phyloP scores from a whole-genome alignment of 2,797 vertebrate species.

The Karalla daura region DNA sequence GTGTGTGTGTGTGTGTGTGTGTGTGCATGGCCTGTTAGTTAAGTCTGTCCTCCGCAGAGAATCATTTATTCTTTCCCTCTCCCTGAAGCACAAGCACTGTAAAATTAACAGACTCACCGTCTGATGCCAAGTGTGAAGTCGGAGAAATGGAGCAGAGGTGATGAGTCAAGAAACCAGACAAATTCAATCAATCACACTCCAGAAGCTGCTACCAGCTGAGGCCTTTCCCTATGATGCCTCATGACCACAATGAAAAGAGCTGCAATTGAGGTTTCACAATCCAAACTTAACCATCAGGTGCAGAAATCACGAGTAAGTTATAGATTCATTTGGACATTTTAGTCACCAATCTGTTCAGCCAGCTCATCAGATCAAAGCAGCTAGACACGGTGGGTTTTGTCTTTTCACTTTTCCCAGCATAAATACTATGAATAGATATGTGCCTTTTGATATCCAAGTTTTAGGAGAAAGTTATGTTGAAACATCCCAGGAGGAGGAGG shows the following conservation, averaged over 20 bases:
- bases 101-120: conserved; percentile 29
- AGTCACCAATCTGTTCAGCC: not conserved
- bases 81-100: conserved; percentile 7
- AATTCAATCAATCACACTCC: conserved; percentile 61
- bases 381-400: not conserved
- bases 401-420: not conserved
- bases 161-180: conserved; percentile 62
- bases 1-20: no score
- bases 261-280: not conserved
- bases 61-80: conserved; percentile 50
- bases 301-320: no score
- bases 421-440: no score
- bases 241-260: conserved; percentile 42
- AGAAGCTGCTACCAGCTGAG: conserved; percentile 15
- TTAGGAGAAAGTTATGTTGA: not conserved
- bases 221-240: conserved; percentile 29
- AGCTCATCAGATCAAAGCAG: no score
- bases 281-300: no score
- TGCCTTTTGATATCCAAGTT: not conserved
- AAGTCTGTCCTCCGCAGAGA: conserved; percentile 64
- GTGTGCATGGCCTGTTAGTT: conserved; percentile 43
- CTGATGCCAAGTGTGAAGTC: conserved; percentile 22
- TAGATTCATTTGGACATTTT: not conserved
- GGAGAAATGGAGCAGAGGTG: conserved; percentile 54
- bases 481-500: not conserved